These are phyloP conservation scores for Protomyctophum bolini DNA, from an alignment of 2,113 vertebrate genomes.

Conservation along the genomic window DNA sequence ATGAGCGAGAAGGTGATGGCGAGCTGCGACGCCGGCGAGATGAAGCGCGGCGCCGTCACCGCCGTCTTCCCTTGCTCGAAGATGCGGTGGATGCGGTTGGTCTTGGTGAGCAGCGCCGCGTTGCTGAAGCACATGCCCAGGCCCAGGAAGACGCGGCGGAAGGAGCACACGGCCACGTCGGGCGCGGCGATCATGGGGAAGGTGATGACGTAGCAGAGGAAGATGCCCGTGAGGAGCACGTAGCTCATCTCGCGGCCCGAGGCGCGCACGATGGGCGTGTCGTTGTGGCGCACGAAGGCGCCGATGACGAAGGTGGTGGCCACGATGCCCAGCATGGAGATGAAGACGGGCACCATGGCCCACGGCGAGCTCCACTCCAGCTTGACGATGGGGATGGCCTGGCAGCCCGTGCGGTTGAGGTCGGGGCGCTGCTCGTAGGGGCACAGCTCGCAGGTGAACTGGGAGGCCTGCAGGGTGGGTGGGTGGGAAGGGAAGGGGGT, in stretches of 20 bases:
- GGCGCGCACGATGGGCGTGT: conserved; percentile 93
- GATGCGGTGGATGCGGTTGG: conserved; percentile 97
- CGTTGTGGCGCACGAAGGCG: conserved; percentile 90
- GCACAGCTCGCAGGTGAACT: conserved; percentile 92
- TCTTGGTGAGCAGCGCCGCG: conserved; percentile 95
- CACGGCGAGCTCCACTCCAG: conserved; percentile 96
- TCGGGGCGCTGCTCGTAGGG: conserved; percentile 90
- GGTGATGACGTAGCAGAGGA: conserved; percentile 93
- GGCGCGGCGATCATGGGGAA: conserved; percentile 96
- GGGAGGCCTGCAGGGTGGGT: conserved; percentile 72
- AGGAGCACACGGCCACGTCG: conserved; percentile 87
- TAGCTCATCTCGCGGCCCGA: conserved; percentile 95
- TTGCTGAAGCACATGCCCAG: conserved; percentile 98
- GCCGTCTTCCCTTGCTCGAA: conserved; percentile 95
- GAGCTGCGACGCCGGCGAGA: conserved; percentile 94
- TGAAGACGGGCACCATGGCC: conserved; percentile 90
- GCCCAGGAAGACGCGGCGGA: conserved; percentile 91
- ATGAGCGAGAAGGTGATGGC: conserved; percentile 94
- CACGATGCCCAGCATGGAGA: conserved; percentile 91
- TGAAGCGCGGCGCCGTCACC: conserved; percentile 92
- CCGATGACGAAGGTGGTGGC: conserved; percentile 90
- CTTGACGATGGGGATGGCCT: conserved; percentile 91
- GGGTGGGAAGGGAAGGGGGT: too few relatives aligned
- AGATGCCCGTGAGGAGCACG: conserved; percentile 93
- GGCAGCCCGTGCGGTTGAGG: conserved; percentile 89